Percentiles rank a stretch among this genome's conserved stretches.
Conservation (phyloP, 2,113 vertebrate species). For the Pollimyrus isidori region DNA sequence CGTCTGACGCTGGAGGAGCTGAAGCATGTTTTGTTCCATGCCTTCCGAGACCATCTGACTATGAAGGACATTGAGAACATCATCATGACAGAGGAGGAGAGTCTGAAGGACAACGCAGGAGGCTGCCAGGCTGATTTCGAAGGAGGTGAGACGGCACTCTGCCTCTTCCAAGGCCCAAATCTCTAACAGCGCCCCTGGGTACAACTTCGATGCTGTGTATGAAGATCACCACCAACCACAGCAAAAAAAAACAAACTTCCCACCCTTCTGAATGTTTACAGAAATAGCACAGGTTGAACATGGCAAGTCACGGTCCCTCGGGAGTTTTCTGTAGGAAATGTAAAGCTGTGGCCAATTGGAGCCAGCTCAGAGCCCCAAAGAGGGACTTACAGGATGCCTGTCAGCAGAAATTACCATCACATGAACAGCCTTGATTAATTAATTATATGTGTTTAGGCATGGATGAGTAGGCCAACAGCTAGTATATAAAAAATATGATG, state of each 20-base stretch:
- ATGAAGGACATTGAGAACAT: slow-evolving; percentile 99
- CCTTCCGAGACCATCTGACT: slow-evolving; percentile 93
- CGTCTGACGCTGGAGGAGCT: slow-evolving; percentile 92
- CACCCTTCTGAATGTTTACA: not conserved
- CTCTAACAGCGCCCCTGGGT: not conserved
- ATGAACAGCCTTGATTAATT: slow-evolving; percentile 4
- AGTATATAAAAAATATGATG: not conserved
- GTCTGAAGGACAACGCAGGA: slow-evolving; percentile 88
- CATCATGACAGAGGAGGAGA: slow-evolving; percentile 97
- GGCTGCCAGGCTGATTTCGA: slow-evolving; percentile 95
- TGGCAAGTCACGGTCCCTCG: not conserved
- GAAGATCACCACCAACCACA: not conserved
- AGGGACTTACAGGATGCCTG: slow-evolving; percentile 24
- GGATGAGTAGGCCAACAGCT: not conserved
- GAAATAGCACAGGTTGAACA: not conserved
- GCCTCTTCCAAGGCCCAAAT: not conserved
- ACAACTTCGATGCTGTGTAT: not conserved
- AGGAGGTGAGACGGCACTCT: slow-evolving; percentile 59
- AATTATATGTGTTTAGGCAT: not conserved
- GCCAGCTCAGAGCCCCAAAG: not conserved
- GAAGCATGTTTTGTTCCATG: slow-evolving; percentile 95
- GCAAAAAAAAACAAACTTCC: not conserved
- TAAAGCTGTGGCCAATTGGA: not conserved
- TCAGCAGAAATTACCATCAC: slow-evolving; percentile 17
- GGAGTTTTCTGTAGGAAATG: not conserved